Evolutionary conservation across 2,888 invertebrate genomes (phyloP), one percentile per base, ranked within the genome.

Genomic region (Drosophila falleni): DNA sequence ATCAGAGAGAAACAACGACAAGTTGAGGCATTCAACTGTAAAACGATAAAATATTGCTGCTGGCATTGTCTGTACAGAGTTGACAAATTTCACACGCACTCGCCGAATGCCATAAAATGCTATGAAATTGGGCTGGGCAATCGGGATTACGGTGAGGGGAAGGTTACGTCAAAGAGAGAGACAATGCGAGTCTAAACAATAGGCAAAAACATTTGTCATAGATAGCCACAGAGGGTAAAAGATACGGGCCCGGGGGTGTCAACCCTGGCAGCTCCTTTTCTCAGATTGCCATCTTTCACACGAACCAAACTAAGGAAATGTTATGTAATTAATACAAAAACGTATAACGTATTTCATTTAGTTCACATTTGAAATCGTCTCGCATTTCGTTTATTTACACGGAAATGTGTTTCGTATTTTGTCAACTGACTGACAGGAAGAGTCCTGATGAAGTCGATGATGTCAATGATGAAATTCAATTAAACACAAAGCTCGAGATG

Each of bases 61-160:
- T 53, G 49, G 23, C 50, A 76, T 79, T 79, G 79, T 80, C 53
- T 62, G 9, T n/a, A 16, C 42, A 66, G 65, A 81, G 71, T 73
- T 79, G 81, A 81, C 75, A 81, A 81, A 81, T 80, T 80, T 81
- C 81, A 78, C 81, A 81, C 80, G 81, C 81, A 80, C 75, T 80
- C 75, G 69, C 67, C 67, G 67, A 80, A 67, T 66, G 71, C 63
- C 78, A 75, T 71, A 76, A 79, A 75, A 71, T 56, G 46, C 42
- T 62, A 55, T 55, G 78, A 74, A 70, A 74, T 78, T 71, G 78
- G 78, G 67, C 74, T 63, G 71, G 78, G 65, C 64, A 71, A 71
- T 71, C 64, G 46, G 55, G 58, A 44, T 67, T 56, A 42, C 16
- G 29, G 29, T 31, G 15, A 35, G 41, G 76, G 69, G 66, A 64